A percentile compares a stretch with the other conserved stretches of the same genome.
Conservation (phyloP, 2,888 invertebrate species). For the Schizaphis graminum region DNA sequence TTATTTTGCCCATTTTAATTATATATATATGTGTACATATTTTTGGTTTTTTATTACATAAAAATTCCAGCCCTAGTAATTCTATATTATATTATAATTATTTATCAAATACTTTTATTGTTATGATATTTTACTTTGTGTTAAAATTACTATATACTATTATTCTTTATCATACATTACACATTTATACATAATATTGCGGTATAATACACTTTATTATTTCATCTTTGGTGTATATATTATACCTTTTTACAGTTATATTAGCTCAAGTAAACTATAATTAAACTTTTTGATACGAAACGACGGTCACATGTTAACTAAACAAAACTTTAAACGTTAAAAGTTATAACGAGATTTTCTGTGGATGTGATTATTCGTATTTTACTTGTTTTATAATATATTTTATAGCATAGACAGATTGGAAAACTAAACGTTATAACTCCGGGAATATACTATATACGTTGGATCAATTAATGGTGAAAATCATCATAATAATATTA, state of each 20-base stretch:
- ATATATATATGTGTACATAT: too few relatives aligned
- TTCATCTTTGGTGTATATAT: not conserved
- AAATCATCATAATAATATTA: not conserved
- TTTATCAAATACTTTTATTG: not conserved
- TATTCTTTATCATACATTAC: not conserved
- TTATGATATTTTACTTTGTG: not conserved
- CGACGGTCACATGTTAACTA: conserved; percentile 36
- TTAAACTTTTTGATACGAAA: conserved; percentile 44
- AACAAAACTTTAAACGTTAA: conserved; percentile 45
- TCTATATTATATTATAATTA: too few relatives aligned
- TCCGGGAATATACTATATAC: not conserved
- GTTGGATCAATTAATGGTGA: not conserved
- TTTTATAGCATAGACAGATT: not conserved
- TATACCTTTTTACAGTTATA: not conserved
- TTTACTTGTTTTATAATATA: not conserved
- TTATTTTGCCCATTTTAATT: too few relatives aligned
- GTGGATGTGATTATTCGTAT: not conserved
- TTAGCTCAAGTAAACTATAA: conserved; percentile 21
- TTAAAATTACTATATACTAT: not conserved
- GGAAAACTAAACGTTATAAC: not conserved
- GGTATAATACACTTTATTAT: conserved; percentile 14
- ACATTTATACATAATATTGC: not conserved
- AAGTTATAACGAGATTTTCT: conserved; percentile 50
- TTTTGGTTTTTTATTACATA: too few relatives aligned
- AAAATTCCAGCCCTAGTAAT: too few relatives aligned